Conservation (phyloP, 2,888 invertebrate species). For the Drosophila lacicola region DNA sequence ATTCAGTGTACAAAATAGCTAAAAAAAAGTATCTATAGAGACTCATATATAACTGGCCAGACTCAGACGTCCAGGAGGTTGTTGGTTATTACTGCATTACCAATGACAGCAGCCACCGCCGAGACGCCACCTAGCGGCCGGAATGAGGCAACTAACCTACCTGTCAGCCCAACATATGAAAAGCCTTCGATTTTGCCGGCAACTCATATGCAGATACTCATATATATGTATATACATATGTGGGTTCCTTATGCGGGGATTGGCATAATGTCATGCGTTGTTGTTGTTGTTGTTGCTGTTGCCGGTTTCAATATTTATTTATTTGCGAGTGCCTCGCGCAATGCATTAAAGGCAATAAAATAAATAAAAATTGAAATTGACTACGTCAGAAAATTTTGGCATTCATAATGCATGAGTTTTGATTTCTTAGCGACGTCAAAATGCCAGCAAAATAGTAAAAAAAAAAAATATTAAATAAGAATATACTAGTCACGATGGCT, state of each 20-base stretch:
- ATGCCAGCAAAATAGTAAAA: constrained; percentile 20
- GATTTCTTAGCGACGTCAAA: constrained; percentile 72
- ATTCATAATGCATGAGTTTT: constrained; percentile 83
- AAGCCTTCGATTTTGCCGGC: constrained; percentile 54
- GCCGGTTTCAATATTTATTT: constrained; percentile 71
- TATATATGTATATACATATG: constrained; percentile 13
- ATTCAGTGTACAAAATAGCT: constrained; percentile 78
- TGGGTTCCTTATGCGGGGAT: constrained; percentile 60
- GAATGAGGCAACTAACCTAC: constrained; percentile 69
- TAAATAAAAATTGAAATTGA: constrained; percentile 81
- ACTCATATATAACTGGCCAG: constrained; percentile 49
- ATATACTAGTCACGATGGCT: not conserved
- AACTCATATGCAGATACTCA: constrained; percentile 60
- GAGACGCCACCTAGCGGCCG: constrained; percentile 74
- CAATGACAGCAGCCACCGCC: constrained; percentile 64
- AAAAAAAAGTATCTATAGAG: constrained; percentile 41
- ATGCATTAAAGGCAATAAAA: constrained; percentile 80
- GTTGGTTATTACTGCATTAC: constrained; percentile 64
- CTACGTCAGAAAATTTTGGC: constrained; percentile 80
- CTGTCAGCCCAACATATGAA: constrained; percentile 71
- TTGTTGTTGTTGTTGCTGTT: constrained; percentile 25
- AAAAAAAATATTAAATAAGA: constrained; percentile 20
- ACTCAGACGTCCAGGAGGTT: constrained; percentile 48
- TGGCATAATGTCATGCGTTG: constrained; percentile 62
- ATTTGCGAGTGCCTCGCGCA: constrained; percentile 72